phyloP scores from a whole-genome alignment of 2,888 invertebrate species.

The Tipula helvola region DNA sequence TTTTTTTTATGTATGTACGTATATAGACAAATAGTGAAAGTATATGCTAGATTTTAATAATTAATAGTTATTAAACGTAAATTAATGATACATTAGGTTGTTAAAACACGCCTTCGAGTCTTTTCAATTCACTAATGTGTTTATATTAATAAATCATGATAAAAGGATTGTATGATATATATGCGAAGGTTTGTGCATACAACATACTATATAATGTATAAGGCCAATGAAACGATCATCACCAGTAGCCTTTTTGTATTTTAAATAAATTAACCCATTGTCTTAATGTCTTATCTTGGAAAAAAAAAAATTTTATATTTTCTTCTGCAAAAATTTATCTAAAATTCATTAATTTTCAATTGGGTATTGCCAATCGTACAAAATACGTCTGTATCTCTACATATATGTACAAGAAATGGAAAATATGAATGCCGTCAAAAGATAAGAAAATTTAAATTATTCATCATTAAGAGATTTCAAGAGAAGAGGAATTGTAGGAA shows the following conservation, averaged over 20 bases:
- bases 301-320: neutral
- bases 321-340: neutral
- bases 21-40: neutral
- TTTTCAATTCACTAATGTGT: neutral
- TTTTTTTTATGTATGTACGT: too few relatives aligned
- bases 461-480: slow-evolving; percentile 5
- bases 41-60: neutral
- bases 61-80: neutral
- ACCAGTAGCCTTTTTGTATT: neutral
- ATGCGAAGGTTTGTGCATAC: neutral
- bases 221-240: neutral
- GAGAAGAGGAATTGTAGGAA: neutral
- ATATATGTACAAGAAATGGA: neutral
- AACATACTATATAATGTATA: neutral
- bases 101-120: neutral
- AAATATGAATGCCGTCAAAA: slow-evolving; percentile 8
- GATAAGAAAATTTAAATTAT: slow-evolving; percentile 6
- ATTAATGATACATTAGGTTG: neutral
- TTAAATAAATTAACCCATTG: neutral
- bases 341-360: slow-evolving; percentile 4
- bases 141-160: neutral
- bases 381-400: neutral
- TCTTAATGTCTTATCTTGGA: neutral
- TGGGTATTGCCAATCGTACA: neutral
- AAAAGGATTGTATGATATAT: neutral